Evolutionary conservation across 2,797 vertebrate genomes (phyloP).

Genomic region (Spondyliosoma cantharus): DNA sequence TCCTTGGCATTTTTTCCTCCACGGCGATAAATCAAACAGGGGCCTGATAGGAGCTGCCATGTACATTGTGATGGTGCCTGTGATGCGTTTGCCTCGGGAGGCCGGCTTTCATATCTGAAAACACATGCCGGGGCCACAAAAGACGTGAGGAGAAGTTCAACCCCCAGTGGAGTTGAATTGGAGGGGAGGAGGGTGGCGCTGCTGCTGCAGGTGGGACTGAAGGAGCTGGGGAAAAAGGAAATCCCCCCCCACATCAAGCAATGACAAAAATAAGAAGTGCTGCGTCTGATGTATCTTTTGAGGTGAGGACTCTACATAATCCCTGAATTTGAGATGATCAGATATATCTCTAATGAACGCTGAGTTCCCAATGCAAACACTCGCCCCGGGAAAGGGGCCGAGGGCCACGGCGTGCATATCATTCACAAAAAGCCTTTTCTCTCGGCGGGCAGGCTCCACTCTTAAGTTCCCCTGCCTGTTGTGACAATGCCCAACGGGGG

Average conservation of each 20-base stretch:
- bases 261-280: not conserved
- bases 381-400: constrained; percentile 38
- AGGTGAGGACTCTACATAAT: not conserved
- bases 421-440: constrained; percentile 71
- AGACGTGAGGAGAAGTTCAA: constrained; percentile 72
- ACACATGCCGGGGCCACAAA: constrained; percentile 60
- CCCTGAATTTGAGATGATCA: constrained; percentile 33
- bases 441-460: constrained; percentile 60
- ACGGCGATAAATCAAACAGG: constrained; percentile 73
- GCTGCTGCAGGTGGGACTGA: constrained; percentile 25
- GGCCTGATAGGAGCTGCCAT: constrained; percentile 74
- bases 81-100: constrained; percentile 72
- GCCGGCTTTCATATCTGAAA: constrained; percentile 65
- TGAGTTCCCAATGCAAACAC: constrained; percentile 51
- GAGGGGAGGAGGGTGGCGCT: constrained; percentile 32
- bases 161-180: constrained; percentile 54
- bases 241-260: not conserved
- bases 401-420: constrained; percentile 53
- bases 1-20: constrained; percentile 68
- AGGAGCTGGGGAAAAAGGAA: constrained; percentile 1
- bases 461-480: constrained; percentile 75
- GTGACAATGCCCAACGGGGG: constrained; percentile 80
- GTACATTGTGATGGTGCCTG: constrained; percentile 68
- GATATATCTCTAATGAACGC: constrained; percentile 16
- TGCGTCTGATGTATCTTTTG: constrained; percentile 10